These are phyloP conservation scores for Heliconius melpomene DNA, from an alignment of 1,140 invertebrate genomes.

Conservation along the genomic window DNA sequence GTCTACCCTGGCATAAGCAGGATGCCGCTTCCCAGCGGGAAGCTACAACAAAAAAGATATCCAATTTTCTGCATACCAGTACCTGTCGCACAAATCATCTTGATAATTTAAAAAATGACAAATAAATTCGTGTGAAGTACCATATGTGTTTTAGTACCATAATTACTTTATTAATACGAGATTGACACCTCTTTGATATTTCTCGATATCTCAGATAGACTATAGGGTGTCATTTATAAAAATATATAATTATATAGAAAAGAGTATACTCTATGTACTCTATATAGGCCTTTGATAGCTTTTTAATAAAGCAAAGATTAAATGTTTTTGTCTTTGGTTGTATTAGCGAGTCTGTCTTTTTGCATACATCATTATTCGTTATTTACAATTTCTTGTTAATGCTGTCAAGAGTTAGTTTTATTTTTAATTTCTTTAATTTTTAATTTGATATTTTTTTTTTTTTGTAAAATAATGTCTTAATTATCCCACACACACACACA, in stretches of 20 bases:
- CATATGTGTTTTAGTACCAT: conserved; percentile 53
- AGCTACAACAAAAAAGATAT: not conserved
- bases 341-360: too few species aligned
- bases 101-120: conserved; percentile 57
- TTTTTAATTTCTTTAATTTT: too few species aligned
- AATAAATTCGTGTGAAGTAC: conserved; percentile 51
- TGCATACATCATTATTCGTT: too few species aligned
- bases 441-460: too few species aligned
- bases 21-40: too few species aligned
- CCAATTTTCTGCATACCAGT: conserved; percentile 37
- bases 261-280: not conserved
- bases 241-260: conserved; percentile 8
- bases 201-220: conserved; percentile 35
- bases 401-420: too few species aligned
- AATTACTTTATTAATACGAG: conserved; percentile 53
- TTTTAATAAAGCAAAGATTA: too few species aligned
- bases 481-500: too few species aligned
- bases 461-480: too few species aligned
- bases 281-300: not conserved
- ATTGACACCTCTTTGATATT: conserved; percentile 67
- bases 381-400: too few species aligned
- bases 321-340: too few species aligned
- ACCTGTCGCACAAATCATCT: conserved; percentile 56
- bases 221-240: conserved; percentile 26
- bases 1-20: too few species aligned